phyloP scores from a whole-genome alignment of 2,797 vertebrate species.

The Chrysolophus pictus region DNA sequence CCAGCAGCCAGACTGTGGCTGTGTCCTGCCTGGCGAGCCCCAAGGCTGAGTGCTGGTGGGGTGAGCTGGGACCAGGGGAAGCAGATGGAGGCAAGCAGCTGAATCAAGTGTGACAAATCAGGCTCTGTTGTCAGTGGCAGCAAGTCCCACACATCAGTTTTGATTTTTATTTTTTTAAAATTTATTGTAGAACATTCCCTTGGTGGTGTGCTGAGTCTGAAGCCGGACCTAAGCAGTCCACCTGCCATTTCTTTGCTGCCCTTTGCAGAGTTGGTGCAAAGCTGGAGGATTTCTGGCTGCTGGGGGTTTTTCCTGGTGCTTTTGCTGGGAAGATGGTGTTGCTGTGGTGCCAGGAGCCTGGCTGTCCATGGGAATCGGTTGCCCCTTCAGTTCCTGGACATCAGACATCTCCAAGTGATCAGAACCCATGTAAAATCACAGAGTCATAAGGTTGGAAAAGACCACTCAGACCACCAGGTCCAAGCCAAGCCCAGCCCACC shows the following conservation, averaged over 20 bases:
- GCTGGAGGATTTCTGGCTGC: background rate
- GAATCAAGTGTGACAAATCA: background rate
- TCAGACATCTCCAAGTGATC: too few relatives aligned
- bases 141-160: background rate
- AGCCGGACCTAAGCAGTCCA: background rate
- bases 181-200: background rate
- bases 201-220: background rate
- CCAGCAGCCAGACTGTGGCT: fast-evolving
- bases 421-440: background rate
- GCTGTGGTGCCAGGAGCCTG: background rate
- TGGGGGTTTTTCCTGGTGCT: background rate
- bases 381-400: background rate
- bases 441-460: background rate
- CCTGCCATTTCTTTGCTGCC: background rate
- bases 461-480: background rate
- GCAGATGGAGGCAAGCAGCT: background rate
- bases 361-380: background rate
- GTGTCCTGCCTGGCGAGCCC: background rate
- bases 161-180: background rate
- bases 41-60: fast-evolving
- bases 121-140: background rate
- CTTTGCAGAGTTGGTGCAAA: background rate
- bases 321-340: background rate
- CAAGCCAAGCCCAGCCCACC: background rate
- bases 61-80: background rate